A percentile compares a stretch with the other conserved stretches of the same genome.
These are phyloP conservation scores for Lasius platythorax DNA, from an alignment of 2,888 invertebrate species.

Conservation along the genomic window DNA sequence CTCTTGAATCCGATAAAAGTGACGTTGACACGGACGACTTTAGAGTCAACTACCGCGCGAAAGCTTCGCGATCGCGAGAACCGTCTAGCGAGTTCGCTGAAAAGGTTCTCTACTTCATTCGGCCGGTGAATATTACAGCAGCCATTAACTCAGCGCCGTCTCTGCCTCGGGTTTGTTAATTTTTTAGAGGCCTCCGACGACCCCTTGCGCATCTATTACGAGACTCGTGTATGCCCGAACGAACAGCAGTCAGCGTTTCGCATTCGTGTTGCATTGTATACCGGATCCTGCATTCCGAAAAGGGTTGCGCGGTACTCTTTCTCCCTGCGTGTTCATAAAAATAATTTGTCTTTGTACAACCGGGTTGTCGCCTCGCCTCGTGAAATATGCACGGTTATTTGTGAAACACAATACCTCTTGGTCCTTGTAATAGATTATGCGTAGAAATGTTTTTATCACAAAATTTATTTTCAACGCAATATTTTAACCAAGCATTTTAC, in stretches of 20 bases:
- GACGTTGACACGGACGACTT: background rate
- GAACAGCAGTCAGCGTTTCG: constrained; percentile 40
- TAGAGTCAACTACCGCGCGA: constrained; percentile 22
- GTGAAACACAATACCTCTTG: constrained; percentile 1
- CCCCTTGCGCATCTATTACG: constrained; percentile 47
- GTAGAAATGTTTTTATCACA: background rate
- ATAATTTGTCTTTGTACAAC: constrained; percentile 46
- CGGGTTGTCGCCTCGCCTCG: background rate
- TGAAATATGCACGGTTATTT: constrained; percentile 25
- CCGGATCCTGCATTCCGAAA: background rate
- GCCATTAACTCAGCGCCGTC: constrained; percentile 62
- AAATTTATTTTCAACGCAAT: background rate
- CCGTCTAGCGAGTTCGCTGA: constrained; percentile 47
- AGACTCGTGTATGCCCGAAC: constrained; percentile 21
- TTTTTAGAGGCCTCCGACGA: constrained; percentile 57
- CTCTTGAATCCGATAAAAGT: constrained; percentile 2
- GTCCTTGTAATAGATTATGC: background rate
- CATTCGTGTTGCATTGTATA: constrained; percentile 26
- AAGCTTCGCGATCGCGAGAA: constrained; percentile 49
- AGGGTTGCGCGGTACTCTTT: constrained; percentile 27
- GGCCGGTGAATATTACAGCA: constrained; percentile 71
- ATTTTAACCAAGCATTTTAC: background rate
- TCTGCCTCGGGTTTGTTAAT: constrained; percentile 64
- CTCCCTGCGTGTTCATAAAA: constrained; percentile 17
- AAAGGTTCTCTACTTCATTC: constrained; percentile 54